Evolutionary conservation across 1,140 invertebrate species (phyloP).

Genomic region (Plodia interpunctella): DNA sequence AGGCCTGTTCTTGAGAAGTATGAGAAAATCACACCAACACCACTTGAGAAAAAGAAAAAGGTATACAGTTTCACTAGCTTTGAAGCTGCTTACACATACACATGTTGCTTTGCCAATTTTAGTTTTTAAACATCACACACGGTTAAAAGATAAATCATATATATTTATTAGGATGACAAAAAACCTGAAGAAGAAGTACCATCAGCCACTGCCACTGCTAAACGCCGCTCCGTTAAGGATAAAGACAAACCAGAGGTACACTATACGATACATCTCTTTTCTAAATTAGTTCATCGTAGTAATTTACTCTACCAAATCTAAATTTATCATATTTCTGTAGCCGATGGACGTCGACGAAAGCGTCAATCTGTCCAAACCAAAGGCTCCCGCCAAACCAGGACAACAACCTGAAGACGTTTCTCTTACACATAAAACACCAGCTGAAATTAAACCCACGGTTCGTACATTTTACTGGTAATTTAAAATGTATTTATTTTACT

Average conservation of each 20-base stretch:
- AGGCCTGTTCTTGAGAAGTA: conserved; percentile 82
- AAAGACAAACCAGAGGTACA: conserved; percentile 68
- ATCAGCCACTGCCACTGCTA: conserved; percentile 53
- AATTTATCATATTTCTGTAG: conserved; percentile 33
- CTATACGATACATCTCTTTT: no score
- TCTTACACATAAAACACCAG: conserved; percentile 70
- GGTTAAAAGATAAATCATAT: conserved; percentile 14
- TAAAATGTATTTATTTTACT: conserved; percentile 1
- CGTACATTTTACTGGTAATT: conserved; percentile 34
- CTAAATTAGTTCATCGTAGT: neutral
- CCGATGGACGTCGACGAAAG: conserved; percentile 70
- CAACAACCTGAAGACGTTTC: conserved; percentile 64
- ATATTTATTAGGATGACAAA: conserved; percentile 57
- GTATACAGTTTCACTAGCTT: conserved; percentile 36
- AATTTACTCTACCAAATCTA: neutral
- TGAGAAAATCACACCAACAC: conserved; percentile 75
- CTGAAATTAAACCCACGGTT: conserved; percentile 68
- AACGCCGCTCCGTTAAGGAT: conserved; percentile 58
- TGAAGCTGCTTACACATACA: conserved; percentile 15
- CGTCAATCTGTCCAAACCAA: conserved; percentile 56
- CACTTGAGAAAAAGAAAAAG: conserved; percentile 71
- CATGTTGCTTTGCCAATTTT: conserved; percentile 16
- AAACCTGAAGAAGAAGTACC: conserved; percentile 55
- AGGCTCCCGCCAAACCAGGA: conserved; percentile 53
- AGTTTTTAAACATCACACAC: neutral